Conservation (phyloP, 2,888 invertebrate genomes). For the Ferdinandea cuprea region DNA sequence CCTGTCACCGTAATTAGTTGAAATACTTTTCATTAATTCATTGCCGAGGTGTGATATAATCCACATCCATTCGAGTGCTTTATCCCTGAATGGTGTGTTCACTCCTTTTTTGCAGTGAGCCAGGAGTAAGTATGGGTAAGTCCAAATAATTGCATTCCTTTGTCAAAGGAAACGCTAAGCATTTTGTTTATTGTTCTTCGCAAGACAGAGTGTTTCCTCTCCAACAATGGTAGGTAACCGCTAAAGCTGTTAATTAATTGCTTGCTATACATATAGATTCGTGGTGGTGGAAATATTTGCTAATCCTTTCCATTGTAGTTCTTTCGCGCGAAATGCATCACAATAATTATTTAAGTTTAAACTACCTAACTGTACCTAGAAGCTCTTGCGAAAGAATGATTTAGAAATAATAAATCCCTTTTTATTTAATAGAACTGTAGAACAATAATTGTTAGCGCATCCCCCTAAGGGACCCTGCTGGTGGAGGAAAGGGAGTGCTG, state of each 20-base stretch:
- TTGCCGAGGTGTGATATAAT: neutral
- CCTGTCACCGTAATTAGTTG: neutral
- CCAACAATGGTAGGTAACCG: neutral
- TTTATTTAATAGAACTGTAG: no score
- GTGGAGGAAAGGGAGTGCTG: no score
- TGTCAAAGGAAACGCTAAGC: neutral
- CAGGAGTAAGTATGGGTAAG: neutral
- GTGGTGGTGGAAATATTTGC: neutral
- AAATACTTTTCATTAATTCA: neutral
- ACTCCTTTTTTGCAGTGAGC: neutral
- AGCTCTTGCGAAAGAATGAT: no score
- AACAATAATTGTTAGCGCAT: no score
- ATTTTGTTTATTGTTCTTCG: constrained; percentile 1
- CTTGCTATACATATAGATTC: neutral
- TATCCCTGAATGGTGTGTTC: neutral
- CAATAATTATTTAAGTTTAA: neutral
- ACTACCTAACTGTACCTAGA: no score
- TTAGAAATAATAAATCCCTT: no score
- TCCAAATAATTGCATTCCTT: neutral
- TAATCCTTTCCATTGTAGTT: neutral
- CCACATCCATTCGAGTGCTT: neutral
- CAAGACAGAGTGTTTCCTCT: neutral
- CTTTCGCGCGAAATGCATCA: neutral
- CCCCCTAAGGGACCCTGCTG: no score
- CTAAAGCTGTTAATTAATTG: constrained; percentile 1